These are phyloP conservation scores for Cephus pulcher DNA, from an alignment of 2,888 invertebrate species.

Conservation along the genomic window DNA sequence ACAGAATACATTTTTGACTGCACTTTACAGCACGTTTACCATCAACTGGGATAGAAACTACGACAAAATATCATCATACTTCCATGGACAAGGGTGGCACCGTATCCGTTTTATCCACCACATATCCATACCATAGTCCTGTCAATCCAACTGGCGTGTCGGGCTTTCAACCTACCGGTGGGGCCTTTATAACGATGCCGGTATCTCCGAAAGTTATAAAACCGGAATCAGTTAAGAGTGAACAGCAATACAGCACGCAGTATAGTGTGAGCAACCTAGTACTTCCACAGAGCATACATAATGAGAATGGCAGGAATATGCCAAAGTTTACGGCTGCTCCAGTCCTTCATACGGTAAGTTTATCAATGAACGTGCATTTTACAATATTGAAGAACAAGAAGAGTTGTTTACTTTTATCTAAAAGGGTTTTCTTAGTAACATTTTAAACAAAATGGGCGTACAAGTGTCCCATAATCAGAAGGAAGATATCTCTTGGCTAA, in stretches of 20 bases:
- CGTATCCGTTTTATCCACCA: conserved; percentile 66
- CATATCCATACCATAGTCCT: conserved; percentile 75
- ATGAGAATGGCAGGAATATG: conserved; percentile 57
- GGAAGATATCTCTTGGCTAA: background rate
- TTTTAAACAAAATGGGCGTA: background rate
- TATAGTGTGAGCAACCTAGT: conserved; percentile 57
- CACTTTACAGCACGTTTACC: conserved; percentile 69
- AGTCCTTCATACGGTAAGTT: conserved; percentile 58
- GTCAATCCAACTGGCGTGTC: conserved; percentile 86
- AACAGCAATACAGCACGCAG: conserved; percentile 58
- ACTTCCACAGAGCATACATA: conserved; percentile 52
- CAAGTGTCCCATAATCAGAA: background rate
- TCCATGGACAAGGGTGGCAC: conserved; percentile 64
- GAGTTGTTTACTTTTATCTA: background rate
- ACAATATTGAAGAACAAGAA: background rate
- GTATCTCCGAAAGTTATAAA: conserved; percentile 69
- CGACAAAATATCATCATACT: conserved; percentile 67
- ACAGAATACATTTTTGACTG: background rate
- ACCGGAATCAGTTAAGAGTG: conserved; percentile 55
- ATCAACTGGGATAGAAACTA: conserved; percentile 67
- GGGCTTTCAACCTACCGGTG: conserved; percentile 93
- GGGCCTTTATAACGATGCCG: conserved; percentile 92
- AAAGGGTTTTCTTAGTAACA: background rate
- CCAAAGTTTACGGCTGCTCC: conserved; percentile 60
- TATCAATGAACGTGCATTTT: conserved; percentile 1